A percentile compares a stretch with the other conserved stretches of the same genome.
Evolutionary conservation across 2,797 vertebrate genomes (phyloP).

Genomic region (Orientallactaga sibirica): DNA sequence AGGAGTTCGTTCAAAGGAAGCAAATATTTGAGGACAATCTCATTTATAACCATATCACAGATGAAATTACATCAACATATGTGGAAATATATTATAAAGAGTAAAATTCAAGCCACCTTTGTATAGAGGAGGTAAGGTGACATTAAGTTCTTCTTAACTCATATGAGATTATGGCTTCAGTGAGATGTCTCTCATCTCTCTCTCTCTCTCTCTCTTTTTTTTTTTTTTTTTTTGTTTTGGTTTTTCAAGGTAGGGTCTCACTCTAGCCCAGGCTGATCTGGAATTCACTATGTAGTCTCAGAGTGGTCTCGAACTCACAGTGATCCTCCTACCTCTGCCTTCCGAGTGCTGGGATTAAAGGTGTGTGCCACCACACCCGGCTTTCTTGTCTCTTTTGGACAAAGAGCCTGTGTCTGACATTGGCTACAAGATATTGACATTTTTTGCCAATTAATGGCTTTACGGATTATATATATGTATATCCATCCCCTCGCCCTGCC

Average conservation of each 20-base stretch:
- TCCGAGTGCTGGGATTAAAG: no score
- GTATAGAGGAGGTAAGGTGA: not conserved
- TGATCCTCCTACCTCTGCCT: no score
- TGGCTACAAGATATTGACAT: slow-evolving; percentile 79
- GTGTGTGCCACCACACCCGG: no score
- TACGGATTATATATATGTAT: slow-evolving; percentile 37
- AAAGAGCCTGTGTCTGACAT: slow-evolving; percentile 61
- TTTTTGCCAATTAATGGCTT: slow-evolving; percentile 75
- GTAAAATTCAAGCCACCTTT: not conserved
- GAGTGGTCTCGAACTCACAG: no score
- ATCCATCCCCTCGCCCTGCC: slow-evolving; percentile 50
- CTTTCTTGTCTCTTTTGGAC: slow-evolving; percentile 11
- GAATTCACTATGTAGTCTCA: no score
- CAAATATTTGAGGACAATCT: not conserved
- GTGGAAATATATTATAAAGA: slow-evolving; percentile 3
- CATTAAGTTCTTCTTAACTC: not conserved
- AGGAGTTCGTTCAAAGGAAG: not conserved
- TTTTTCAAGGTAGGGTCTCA: no score
- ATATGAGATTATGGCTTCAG: slow-evolving; percentile 11
- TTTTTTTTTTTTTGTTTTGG: no score
- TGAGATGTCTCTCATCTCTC: slow-evolving; percentile 30
- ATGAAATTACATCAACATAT: not conserved
- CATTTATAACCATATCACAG: not conserved
- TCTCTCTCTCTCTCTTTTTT: no score
- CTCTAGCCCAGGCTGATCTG: no score